phyloP scores from a whole-genome alignment of 1,140 invertebrate genomes.

The Achatina immaculata region DNA sequence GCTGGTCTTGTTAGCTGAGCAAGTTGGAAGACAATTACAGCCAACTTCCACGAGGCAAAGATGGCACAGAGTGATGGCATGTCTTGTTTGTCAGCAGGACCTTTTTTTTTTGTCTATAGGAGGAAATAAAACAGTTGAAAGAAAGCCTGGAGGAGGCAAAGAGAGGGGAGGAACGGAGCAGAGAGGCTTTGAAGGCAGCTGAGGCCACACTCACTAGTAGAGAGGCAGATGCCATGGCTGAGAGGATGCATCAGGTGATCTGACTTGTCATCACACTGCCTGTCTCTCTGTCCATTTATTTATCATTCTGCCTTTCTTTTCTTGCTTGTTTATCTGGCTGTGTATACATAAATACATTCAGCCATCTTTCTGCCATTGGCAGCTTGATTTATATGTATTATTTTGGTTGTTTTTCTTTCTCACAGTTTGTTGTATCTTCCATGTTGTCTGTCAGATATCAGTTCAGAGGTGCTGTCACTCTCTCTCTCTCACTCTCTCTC shows the following conservation, averaged over 20 bases:
- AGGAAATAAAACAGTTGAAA: conserved; percentile 1
- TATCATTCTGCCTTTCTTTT: not conserved
- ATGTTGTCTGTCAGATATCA: too few relatives aligned
- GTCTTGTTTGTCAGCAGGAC: too few relatives aligned
- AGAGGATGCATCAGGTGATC: conserved; percentile 19
- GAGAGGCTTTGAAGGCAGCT: conserved; percentile 12
- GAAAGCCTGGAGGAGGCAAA: not conserved
- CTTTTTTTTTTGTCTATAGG: not conserved
- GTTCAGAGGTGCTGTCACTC: too few relatives aligned
- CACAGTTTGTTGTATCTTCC: too few relatives aligned
- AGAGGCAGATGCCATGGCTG: conserved; percentile 13
- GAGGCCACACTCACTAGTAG: conserved; percentile 2
- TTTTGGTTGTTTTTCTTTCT: too few relatives aligned
- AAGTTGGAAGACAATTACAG: too few relatives aligned
- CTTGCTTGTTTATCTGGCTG: not conserved
- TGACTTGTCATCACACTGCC: not conserved
- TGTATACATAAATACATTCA: not conserved
- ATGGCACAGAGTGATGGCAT: too few relatives aligned
- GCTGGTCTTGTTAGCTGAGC: too few relatives aligned
- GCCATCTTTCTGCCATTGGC: not conserved
- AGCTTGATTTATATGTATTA: not conserved
- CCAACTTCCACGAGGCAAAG: too few relatives aligned
- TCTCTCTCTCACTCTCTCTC: not conserved
- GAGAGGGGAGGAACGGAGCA: not conserved
- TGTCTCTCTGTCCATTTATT: not conserved